A percentile compares a stretch with the other conserved stretches of the same genome.
phyloP scores from a whole-genome alignment of 2,888 invertebrate species.

The Boloria selene region DNA sequence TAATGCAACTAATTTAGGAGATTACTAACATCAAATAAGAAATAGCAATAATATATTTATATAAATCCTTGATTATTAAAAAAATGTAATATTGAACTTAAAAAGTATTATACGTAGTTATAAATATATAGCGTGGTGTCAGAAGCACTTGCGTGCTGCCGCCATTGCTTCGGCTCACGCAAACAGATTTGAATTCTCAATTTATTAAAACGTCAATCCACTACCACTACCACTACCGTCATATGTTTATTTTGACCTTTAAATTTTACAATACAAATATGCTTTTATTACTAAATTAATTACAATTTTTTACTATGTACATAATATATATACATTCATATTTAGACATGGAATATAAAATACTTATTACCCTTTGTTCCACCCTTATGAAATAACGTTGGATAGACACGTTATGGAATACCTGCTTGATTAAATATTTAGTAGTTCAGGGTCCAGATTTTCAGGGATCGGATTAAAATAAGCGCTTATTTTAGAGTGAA shows the following conservation, averaged over 20 bases:
- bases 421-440: no score
- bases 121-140: slow-evolving; percentile 47
- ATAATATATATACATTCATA: no score
- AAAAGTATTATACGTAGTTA: slow-evolving; percentile 21
- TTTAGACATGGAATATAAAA: no score
- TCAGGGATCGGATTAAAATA: no score
- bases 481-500: no score
- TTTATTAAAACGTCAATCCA: slow-evolving; percentile 40
- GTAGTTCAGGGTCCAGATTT: no score
- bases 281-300: not conserved
- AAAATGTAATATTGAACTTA: slow-evolving; percentile 26
- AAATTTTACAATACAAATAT: not conserved
- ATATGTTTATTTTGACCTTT: slow-evolving; percentile 26
- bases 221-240: slow-evolving; percentile 20
- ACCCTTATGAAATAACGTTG: no score
- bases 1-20: not conserved
- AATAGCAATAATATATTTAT: not conserved
- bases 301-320: not conserved
- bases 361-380: no score
- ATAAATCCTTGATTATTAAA: not conserved
- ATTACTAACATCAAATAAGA: not conserved
- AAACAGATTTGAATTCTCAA: slow-evolving; percentile 49
- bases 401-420: no score
- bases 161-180: slow-evolving; percentile 53
- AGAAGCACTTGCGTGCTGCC: slow-evolving; percentile 61